Conservation (phyloP, 2,888 invertebrate genomes). For the Aphodius sticticus region DNA sequence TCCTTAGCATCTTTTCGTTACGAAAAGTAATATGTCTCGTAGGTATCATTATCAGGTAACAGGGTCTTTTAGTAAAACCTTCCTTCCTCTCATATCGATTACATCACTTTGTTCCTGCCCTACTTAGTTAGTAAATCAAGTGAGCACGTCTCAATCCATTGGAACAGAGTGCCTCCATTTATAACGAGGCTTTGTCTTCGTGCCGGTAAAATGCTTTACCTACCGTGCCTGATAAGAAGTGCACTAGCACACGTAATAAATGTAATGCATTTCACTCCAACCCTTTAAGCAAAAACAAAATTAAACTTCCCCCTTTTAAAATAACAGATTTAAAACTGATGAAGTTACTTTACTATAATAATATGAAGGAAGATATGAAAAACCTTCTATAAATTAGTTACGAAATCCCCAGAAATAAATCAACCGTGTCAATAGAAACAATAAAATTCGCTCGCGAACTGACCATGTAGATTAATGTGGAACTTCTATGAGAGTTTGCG, state of each 20-base stretch:
- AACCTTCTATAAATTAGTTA: no score
- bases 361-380: no score
- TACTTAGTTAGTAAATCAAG: not conserved
- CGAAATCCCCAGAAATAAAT: no score
- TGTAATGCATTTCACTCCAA: no score
- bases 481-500: not conserved
- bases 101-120: not conserved
- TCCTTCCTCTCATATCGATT: not conserved
- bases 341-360: no score
- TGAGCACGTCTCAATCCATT: conserved; percentile 4
- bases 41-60: not conserved
- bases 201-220: not conserved
- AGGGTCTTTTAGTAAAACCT: not conserved
- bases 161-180: not conserved
- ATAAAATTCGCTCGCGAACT: not conserved
- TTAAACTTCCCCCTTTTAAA: no score
- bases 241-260: not conserved
- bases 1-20: not conserved
- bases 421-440: no score
- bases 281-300: no score
- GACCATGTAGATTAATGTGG: not conserved
- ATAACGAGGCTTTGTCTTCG: not conserved
- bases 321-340: no score
- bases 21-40: not conserved
- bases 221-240: not conserved